A percentile compares a stretch with the other conserved stretches of the same genome.
phyloP scores from a whole-genome alignment of 1,140 invertebrate genomes.

The Bombus polaris region DNA sequence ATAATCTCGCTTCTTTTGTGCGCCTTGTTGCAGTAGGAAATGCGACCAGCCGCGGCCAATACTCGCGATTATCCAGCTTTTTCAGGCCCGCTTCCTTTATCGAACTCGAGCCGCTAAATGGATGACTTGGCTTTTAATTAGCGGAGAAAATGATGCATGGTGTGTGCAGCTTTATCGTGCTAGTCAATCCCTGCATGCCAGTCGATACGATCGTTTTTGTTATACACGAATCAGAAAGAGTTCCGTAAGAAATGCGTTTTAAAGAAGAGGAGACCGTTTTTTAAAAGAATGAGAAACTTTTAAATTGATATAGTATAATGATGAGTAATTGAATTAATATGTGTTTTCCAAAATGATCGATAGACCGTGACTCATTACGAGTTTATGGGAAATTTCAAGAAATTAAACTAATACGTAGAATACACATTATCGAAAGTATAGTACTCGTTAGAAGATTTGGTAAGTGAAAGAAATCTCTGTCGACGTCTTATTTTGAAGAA shows the following conservation, averaged over 20 bases:
- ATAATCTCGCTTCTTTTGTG: slow-evolving; percentile 5
- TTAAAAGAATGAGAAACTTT: background rate
- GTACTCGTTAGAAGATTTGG: no score
- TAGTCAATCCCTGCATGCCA: slow-evolving; percentile 10
- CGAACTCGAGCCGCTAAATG: background rate
- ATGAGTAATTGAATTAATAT: no score
- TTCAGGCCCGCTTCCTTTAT: background rate
- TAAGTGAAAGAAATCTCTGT: no score
- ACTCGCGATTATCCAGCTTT: slow-evolving; percentile 21
- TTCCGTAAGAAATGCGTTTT: background rate
- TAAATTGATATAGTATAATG: background rate
- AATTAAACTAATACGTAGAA: background rate
- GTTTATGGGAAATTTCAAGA: background rate
- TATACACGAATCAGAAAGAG: background rate
- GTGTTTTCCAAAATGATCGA: background rate
- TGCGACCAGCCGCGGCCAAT: background rate
- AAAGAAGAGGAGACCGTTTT: background rate
- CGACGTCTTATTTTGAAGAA: no score
- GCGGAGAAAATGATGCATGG: slow-evolving; percentile 57
- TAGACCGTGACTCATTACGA: background rate
- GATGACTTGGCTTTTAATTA: slow-evolving; percentile 32
- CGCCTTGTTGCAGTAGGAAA: slow-evolving; percentile 15
- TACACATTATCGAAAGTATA: no score
- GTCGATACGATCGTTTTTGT: background rate
- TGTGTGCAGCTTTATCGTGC: slow-evolving; percentile 15